phyloP scores from a whole-genome alignment of 2,888 invertebrate genomes.

The Troides helena region DNA sequence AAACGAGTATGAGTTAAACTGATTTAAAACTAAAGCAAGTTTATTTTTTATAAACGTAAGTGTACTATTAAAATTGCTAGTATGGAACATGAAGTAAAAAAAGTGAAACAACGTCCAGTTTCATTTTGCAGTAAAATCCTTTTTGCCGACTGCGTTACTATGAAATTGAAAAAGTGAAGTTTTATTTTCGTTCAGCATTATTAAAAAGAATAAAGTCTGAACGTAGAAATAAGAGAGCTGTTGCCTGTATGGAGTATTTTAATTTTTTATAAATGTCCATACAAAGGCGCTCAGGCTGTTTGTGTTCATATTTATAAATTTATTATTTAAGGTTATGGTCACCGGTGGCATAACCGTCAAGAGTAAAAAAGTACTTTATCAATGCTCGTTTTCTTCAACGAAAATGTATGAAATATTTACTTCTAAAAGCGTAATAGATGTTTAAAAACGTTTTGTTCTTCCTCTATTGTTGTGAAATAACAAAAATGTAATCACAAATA shows the following conservation, averaged over 20 bases:
- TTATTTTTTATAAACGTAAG: too few species aligned
- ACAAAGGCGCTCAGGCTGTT: neutral
- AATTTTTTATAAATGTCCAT: neutral
- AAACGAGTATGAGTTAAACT: too few species aligned
- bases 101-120: slow-evolving; percentile 14
- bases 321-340: too few species aligned
- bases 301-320: neutral
- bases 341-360: too few species aligned
- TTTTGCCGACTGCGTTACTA: slow-evolving; percentile 5
- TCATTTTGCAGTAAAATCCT: slow-evolving; percentile 17
- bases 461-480: too few species aligned
- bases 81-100: slow-evolving; percentile 2
- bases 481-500: too few species aligned
- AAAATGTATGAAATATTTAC: too few species aligned
- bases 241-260: slow-evolving; percentile 8
- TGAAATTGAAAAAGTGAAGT: slow-evolving; percentile 15
- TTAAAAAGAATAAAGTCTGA: slow-evolving; percentile 14
- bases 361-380: too few species aligned
- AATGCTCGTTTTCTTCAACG: too few species aligned
- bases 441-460: too few species aligned
- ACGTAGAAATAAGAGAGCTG: slow-evolving; percentile 10
- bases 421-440: too few species aligned
- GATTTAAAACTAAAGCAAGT: too few species aligned
- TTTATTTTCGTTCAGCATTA: slow-evolving; percentile 16
- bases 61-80: neutral